A percentile compares a stretch with the other conserved stretches of the same genome.
These are phyloP conservation scores for Pseudoips prasinana DNA, from an alignment of 2,888 invertebrate species.

Conservation along the genomic window DNA sequence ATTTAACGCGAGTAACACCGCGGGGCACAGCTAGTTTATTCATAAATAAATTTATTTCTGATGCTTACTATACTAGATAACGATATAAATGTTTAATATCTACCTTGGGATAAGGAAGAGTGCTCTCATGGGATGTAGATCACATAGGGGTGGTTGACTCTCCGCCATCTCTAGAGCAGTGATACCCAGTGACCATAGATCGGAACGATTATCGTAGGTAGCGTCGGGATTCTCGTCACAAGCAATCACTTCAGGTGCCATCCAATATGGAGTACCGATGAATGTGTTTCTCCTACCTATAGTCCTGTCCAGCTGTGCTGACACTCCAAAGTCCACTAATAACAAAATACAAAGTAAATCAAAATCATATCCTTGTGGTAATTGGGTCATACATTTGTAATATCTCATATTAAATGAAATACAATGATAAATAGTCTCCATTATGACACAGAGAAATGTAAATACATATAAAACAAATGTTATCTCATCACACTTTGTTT, in stretches of 20 bases:
- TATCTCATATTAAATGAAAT: no score
- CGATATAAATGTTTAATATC: no score
- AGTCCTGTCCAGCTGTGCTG: constrained; percentile 99
- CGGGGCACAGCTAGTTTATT: no score
- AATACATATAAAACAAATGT: neutral
- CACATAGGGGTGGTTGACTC: constrained; percentile 99
- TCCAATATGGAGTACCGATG: constrained; percentile 99
- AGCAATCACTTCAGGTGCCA: constrained; percentile 99
- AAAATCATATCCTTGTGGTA: no score
- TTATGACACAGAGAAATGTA: neutral
- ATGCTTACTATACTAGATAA: no score
- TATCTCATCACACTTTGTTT: constrained; percentile 6
- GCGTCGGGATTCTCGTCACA: constrained; percentile 99
- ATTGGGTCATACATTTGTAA: no score
- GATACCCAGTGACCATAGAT: constrained; percentile 96
- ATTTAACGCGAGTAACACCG: no score
- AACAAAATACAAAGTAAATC: constrained; percentile 13
- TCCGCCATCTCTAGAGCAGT: constrained; percentile 99
- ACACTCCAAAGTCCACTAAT: constrained; percentile 99
- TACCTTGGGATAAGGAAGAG: constrained; percentile 96
- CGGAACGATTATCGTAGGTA: constrained; percentile 98
- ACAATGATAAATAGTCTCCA: no score
- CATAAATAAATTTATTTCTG: no score
- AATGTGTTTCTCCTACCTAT: constrained; percentile 99
- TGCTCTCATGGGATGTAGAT: constrained; percentile 99